A percentile compares a stretch with the other conserved stretches of the same genome.
Evolutionary conservation across 2,797 vertebrate genomes (phyloP).

Genomic region (Pteropus rufus): DNA sequence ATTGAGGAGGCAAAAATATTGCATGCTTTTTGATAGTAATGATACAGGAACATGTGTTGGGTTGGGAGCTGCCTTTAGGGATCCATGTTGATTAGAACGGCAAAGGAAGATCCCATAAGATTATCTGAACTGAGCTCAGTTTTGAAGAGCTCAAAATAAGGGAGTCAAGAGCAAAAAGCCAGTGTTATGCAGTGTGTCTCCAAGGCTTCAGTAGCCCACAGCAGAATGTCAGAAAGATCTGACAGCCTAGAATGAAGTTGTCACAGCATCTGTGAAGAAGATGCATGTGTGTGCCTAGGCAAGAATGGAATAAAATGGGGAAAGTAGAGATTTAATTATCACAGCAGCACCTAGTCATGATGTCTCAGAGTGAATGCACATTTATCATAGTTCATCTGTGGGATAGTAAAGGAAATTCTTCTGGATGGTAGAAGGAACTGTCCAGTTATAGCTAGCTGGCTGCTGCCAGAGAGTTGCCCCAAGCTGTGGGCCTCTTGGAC

Average conservation of each 20-base stretch:
- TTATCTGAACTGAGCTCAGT: neutral
- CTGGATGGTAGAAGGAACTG: neutral
- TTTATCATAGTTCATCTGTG: neutral
- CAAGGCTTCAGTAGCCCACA: neutral
- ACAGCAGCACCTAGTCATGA: neutral
- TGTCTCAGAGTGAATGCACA: neutral
- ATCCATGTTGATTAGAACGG: neutral
- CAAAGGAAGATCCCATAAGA: neutral
- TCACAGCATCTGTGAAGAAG: neutral
- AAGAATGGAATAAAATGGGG: neutral
- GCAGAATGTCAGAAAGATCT: neutral
- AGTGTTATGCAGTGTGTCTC: neutral
- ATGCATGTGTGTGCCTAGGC: neutral
- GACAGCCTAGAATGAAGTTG: neutral
- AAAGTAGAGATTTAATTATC: neutral
- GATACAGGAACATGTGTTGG: neutral
- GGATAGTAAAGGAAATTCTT: neutral
- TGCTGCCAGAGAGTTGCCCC: neutral
- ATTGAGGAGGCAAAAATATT: neutral
- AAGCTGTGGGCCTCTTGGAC: neutral
- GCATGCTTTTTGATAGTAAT: neutral
- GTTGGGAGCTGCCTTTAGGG: neutral
- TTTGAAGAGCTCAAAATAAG: neutral
- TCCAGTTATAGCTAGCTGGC: neutral
- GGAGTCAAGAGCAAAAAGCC: neutral